phyloP scores from a whole-genome alignment of 2,888 invertebrate species.

The Troilus luridus region DNA sequence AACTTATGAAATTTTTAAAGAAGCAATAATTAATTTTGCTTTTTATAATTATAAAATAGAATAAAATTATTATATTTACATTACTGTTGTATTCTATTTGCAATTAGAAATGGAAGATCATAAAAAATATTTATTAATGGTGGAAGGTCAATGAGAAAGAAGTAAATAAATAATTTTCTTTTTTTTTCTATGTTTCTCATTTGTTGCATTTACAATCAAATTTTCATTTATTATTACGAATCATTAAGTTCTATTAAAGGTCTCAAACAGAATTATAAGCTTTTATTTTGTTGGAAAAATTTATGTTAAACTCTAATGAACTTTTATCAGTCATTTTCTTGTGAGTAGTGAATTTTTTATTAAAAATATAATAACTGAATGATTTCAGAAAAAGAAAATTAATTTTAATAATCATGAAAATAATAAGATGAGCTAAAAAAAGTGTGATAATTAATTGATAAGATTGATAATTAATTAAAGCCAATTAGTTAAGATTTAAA shows the following conservation, averaged over 20 bases:
- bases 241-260: neutral
- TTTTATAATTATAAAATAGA: neutral
- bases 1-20: neutral
- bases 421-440: too few species aligned
- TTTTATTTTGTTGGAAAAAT: neutral
- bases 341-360: neutral
- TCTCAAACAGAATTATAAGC: neutral
- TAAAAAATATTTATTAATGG: neutral
- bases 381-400: too few species aligned
- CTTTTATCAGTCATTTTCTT: neutral
- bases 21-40: neutral
- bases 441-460: too few species aligned
- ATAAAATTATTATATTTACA: neutral
- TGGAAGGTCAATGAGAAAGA: too few species aligned
- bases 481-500: too few species aligned
- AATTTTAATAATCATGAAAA: too few species aligned
- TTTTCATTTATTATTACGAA: too few species aligned
- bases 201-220: too few species aligned
- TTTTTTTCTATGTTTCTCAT: too few species aligned
- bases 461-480: too few species aligned
- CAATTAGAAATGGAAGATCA: neutral
- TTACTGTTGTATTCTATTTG: neutral
- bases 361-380: too few species aligned
- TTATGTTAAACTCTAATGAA: neutral
- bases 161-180: too few species aligned